phyloP scores from a whole-genome alignment of 2,888 invertebrate genomes.

The Corbicula japonica region DNA sequence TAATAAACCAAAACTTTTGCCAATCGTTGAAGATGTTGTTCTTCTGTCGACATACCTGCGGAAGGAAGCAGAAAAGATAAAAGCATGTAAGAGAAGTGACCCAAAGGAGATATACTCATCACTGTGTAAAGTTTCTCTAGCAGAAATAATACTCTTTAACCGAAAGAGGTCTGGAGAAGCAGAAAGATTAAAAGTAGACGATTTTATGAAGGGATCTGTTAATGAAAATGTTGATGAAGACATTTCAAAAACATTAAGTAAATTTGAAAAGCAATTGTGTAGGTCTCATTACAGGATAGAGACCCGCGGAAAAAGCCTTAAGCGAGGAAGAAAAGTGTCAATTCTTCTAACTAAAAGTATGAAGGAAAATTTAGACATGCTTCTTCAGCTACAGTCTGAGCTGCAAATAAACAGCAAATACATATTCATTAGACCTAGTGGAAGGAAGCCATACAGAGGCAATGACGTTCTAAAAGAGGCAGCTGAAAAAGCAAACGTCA shows the following conservation, averaged over 20 bases:
- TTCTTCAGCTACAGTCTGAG: constrained; percentile 12
- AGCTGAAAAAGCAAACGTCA: not conserved
- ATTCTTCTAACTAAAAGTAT: constrained; percentile 38
- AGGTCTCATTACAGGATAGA: constrained; percentile 23
- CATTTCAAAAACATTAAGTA: constrained; percentile 23
- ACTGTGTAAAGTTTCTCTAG: too few relatives aligned
- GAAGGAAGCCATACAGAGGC: not conserved
- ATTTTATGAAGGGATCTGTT: constrained; percentile 14
- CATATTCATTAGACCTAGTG: not conserved
- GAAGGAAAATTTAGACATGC: constrained; percentile 41
- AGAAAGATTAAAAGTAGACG: constrained; percentile 37
- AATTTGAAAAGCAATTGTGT: constrained; percentile 41
- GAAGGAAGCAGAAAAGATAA: constrained; percentile 5
- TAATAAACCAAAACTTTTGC: not conserved
- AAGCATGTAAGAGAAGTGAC: too few relatives aligned
- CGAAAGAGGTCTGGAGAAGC: constrained; percentile 89
- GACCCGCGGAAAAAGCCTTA: constrained; percentile 39
- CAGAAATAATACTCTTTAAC: constrained; percentile 55
- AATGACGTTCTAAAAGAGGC: not conserved
- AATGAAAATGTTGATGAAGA: constrained; percentile 33
- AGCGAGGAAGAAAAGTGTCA: constrained; percentile 41
- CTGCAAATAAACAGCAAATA: not conserved
- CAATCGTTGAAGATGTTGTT: constrained; percentile 19
- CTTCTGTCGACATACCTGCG: constrained; percentile 2
- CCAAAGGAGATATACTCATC: too few relatives aligned